phyloP scores from a whole-genome alignment of 2,113 vertebrate species.

The Cisticola juncidis region DNA sequence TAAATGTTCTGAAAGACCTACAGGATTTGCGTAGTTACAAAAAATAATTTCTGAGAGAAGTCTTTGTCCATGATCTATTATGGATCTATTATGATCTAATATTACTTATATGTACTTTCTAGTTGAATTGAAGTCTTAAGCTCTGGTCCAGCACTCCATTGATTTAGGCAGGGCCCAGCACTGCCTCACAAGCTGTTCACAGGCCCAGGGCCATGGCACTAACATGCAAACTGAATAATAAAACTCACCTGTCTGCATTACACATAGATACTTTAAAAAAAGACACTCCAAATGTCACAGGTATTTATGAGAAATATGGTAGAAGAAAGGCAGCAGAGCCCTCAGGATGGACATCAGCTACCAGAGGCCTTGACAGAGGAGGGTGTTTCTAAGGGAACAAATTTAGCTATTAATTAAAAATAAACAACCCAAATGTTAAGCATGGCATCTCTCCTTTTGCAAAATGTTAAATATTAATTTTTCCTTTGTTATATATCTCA shows the following conservation, averaged over 20 bases:
- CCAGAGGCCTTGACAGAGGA: background rate
- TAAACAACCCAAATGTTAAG: background rate
- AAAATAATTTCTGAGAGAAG: background rate
- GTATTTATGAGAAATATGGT: background rate
- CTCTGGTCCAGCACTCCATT: background rate
- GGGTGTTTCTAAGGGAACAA: background rate
- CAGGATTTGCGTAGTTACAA: background rate
- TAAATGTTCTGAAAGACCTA: background rate
- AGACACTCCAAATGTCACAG: background rate
- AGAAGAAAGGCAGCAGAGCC: background rate
- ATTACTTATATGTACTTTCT: background rate
- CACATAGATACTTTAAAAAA: background rate
- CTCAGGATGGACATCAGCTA: background rate
- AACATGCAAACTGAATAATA: background rate
- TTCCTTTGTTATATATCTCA: background rate
- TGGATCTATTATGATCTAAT: background rate
- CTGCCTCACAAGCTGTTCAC: background rate
- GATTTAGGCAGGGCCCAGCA: background rate
- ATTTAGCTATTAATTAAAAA: background rate
- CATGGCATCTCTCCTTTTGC: background rate
- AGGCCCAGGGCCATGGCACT: background rate
- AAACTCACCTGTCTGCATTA: background rate
- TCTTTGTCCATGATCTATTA: background rate
- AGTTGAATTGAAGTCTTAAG: background rate
- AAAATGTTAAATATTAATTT: background rate